phyloP scores from a whole-genome alignment of 2,888 invertebrate genomes.

The Tigriopus californicus region DNA sequence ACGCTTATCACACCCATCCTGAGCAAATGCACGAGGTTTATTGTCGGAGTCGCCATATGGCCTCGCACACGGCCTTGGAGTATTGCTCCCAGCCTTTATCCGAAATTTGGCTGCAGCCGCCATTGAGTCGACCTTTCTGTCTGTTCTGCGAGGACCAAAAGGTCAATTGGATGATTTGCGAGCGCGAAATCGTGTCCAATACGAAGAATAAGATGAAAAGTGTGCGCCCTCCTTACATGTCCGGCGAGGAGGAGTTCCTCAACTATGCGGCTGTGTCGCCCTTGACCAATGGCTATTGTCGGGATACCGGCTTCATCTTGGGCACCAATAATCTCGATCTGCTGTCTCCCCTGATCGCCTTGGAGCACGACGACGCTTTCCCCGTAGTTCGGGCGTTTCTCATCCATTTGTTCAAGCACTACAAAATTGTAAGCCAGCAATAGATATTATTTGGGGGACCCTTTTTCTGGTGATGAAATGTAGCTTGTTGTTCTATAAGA shows the following conservation, averaged over 20 bases:
- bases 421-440: background rate
- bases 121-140: slow-evolving; percentile 26
- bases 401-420: slow-evolving; percentile 29
- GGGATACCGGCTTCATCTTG: slow-evolving; percentile 26
- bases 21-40: background rate
- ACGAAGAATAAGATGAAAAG: background rate
- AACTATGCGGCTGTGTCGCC: slow-evolving; percentile 21
- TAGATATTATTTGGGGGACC: too few relatives aligned
- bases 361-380: slow-evolving; percentile 27
- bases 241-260: background rate
- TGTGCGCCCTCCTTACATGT: background rate
- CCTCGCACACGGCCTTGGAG: slow-evolving; percentile 6
- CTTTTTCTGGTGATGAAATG: too few relatives aligned
- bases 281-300: slow-evolving; percentile 28
- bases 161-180: slow-evolving; percentile 20
- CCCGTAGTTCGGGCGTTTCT: slow-evolving; percentile 27
- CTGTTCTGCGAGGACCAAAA: slow-evolving; percentile 29
- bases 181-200: slow-evolving; percentile 12
- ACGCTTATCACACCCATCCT: background rate
- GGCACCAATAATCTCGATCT: slow-evolving; percentile 30
- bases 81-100: slow-evolving; percentile 3
- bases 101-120: background rate
- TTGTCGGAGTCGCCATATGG: background rate
- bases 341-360: slow-evolving; percentile 28
- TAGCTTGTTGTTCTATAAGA: too few relatives aligned